A percentile compares a stretch with the other conserved stretches of the same genome.
Evolutionary conservation across 1,140 invertebrate genomes (phyloP).

Genomic region (Patella vulgata): DNA sequence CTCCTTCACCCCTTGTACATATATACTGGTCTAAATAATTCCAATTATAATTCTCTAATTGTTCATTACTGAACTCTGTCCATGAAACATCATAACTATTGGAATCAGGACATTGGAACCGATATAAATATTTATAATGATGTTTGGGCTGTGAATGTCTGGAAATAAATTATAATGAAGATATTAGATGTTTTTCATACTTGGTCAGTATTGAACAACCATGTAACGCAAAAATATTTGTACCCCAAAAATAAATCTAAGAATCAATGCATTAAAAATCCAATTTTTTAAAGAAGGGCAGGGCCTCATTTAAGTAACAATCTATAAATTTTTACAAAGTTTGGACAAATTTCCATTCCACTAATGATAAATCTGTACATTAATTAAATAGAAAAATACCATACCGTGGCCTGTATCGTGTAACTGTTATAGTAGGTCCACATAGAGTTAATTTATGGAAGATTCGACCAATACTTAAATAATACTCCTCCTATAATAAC

Average conservation of each 20-base stretch:
- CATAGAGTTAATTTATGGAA: conserved; percentile 90
- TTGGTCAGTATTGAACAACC: no score
- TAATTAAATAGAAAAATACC: conserved; percentile 15
- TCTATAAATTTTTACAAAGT: no score
- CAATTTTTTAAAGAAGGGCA: no score
- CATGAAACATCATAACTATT: conserved; percentile 94
- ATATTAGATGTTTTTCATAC: background rate
- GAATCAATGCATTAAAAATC: no score
- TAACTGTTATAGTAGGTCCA: conserved; percentile 89
- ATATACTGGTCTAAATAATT: conserved; percentile 98
- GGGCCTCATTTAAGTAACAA: no score
- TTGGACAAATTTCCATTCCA: no score
- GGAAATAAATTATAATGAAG: conserved; percentile 20
- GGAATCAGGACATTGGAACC: conserved; percentile 91
- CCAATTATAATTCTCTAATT: conserved; percentile 97
- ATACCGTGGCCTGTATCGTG: conserved; percentile 90
- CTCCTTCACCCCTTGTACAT: conserved; percentile 89
- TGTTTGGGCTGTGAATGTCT: conserved; percentile 93
- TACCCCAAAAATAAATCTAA: no score
- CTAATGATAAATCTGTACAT: no score
- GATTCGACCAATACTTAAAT: conserved; percentile 92
- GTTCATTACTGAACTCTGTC: conserved; percentile 93
- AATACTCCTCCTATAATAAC: conserved; percentile 60
- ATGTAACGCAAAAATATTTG: no score
- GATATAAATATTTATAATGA: conserved; percentile 60